A percentile compares a stretch with the other conserved stretches of the same genome.
Conservation (phyloP, 2,797 vertebrate genomes). For the Odontamblyopus rebecca region DNA sequence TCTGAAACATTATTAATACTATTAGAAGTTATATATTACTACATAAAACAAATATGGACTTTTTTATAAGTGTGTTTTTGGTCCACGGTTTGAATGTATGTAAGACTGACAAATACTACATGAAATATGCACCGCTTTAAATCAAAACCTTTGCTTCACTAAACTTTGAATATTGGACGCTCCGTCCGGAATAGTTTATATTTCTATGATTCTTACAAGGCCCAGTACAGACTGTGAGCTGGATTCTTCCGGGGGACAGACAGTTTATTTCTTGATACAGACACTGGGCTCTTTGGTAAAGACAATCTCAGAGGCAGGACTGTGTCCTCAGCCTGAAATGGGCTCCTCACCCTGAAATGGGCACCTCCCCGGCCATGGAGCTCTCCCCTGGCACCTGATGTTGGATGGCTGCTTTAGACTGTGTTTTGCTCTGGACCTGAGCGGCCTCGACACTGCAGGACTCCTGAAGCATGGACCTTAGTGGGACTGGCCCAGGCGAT, state of each 20-base stretch:
- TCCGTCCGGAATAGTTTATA: conserved; percentile 70
- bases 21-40: conserved; percentile 28
- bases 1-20: conserved; percentile 2
- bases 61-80: conserved; percentile 52
- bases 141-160: conserved; percentile 57
- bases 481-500: conserved; percentile 61
- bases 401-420: conserved; percentile 49
- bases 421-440: conserved; percentile 39
- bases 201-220: conserved; percentile 75
- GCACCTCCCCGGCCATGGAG: conserved; percentile 67
- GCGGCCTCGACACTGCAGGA: conserved; percentile 59
- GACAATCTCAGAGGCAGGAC: conserved; percentile 65
- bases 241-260: conserved; percentile 70
- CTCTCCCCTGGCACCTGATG: conserved; percentile 72
- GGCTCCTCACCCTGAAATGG: background rate
- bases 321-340: conserved; percentile 15
- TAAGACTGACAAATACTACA: conserved; percentile 70
- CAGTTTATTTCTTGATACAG: conserved; percentile 74
- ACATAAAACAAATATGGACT: conserved; percentile 22
- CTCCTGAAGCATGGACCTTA: conserved; percentile 64
- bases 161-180: conserved; percentile 65
- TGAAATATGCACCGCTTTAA: conserved; percentile 80
- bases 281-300: conserved; percentile 69
- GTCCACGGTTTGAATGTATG: conserved; percentile 59
- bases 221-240: conserved; percentile 58